Evolutionary conservation across 2,797 vertebrate genomes (phyloP).

Genomic region (Argentina silus): DNA sequence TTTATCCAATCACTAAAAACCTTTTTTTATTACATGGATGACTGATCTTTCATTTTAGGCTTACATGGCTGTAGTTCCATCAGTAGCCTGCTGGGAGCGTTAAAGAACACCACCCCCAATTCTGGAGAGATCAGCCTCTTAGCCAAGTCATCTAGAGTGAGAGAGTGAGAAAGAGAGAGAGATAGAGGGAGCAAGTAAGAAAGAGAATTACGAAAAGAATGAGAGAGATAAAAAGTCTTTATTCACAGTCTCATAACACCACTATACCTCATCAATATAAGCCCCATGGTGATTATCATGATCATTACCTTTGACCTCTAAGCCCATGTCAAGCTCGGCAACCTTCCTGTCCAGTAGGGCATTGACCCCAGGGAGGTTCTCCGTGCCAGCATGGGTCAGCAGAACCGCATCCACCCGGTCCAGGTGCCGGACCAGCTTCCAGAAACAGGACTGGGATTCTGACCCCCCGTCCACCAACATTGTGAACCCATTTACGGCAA

Average conservation of each 20-base stretch:
- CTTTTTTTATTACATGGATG: too few species aligned
- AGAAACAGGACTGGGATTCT: constrained; percentile 88
- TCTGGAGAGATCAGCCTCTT: constrained; percentile 88
- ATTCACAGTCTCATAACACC: not conserved
- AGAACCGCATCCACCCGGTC: constrained; percentile 91
- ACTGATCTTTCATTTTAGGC: constrained; percentile 31
- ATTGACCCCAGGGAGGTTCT: constrained; percentile 91
- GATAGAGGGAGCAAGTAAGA: not conserved
- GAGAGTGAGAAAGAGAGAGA: not conserved
- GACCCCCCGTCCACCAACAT: constrained; percentile 92
- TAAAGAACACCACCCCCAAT: constrained; percentile 91
- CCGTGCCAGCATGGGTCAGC: constrained; percentile 86
- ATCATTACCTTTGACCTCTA: constrained; percentile 85
- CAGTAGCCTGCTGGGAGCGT: constrained; percentile 73
- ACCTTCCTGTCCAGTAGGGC: constrained; percentile 88
- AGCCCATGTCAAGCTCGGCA: constrained; percentile 80
- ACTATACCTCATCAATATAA: not conserved
- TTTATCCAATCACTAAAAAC: too few species aligned
- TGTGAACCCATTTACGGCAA: constrained; percentile 93
- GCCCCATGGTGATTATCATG: constrained; percentile 59
- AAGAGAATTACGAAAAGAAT: not conserved
- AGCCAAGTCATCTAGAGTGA: constrained; percentile 74
- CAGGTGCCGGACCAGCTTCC: constrained; percentile 95
- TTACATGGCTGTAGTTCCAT: constrained; percentile 61
- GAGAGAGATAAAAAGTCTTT: not conserved